Conservation (phyloP, 2,888 invertebrate species). For the Drepanosiphum platanoidis region DNA sequence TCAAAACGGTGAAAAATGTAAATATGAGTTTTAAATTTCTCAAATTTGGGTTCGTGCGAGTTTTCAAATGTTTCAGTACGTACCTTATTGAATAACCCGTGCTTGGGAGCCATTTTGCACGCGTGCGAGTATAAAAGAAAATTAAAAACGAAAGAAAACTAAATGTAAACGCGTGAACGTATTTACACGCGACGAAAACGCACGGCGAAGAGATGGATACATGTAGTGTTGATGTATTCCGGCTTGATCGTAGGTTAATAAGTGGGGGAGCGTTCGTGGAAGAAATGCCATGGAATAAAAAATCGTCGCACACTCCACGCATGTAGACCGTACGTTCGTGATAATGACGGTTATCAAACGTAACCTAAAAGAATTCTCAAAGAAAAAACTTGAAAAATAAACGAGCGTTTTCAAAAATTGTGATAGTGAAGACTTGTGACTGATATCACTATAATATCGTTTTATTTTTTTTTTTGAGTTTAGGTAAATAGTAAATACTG, state of each 20-base stretch:
- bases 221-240: background rate
- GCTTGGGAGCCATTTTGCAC: slow-evolving; percentile 51
- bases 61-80: background rate
- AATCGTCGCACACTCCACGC: background rate
- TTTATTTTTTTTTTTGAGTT: too few species aligned
- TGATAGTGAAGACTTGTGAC: too few species aligned
- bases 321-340: background rate
- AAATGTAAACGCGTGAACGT: background rate
- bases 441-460: too few species aligned
- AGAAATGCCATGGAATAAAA: background rate
- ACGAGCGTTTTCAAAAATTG: too few species aligned
- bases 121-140: background rate
- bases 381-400: too few species aligned
- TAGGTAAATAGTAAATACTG: too few species aligned
- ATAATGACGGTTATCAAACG: too few species aligned
- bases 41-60: too few species aligned
- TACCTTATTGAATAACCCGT: slow-evolving; percentile 59
- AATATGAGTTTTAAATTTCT: background rate
- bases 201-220: slow-evolving; percentile 13
- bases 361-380: too few species aligned
- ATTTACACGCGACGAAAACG: slow-evolving; percentile 19
- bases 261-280: background rate
- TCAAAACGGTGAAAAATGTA: background rate
- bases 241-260: background rate
- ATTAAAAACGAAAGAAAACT: background rate